These are phyloP conservation scores for Pammene aurita DNA, from an alignment of 2,888 invertebrate genomes.

Conservation along the genomic window DNA sequence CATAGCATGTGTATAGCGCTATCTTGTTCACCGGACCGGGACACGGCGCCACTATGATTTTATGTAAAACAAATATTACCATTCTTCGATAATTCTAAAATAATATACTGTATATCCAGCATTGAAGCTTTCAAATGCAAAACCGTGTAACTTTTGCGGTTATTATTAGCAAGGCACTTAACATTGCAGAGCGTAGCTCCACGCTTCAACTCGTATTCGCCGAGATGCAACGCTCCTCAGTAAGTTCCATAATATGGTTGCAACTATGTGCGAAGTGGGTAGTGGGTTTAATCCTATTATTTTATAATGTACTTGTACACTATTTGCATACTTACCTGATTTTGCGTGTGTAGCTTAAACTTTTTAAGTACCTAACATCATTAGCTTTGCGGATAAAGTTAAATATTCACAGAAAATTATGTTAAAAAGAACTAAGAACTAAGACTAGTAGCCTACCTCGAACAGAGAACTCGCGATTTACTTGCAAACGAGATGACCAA, in stretches of 20 bases:
- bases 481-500: too few relatives aligned
- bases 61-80: too few relatives aligned
- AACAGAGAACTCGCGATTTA: too few relatives aligned
- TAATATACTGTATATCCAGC: too few relatives aligned
- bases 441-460: too few relatives aligned
- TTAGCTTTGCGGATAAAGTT: not conserved
- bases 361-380: not conserved
- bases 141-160: conserved; percentile 17
- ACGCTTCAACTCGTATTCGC: conserved; percentile 24
- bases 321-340: conserved; percentile 14
- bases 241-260: conserved; percentile 26
- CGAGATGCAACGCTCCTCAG: conserved; percentile 25
- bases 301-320: conserved; percentile 27
- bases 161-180: conserved; percentile 26
- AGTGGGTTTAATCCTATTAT: conserved; percentile 29
- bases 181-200: conserved; percentile 25
- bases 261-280: conserved; percentile 22
- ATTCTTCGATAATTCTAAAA: too few relatives aligned
- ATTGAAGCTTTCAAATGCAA: not conserved
- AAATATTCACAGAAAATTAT: too few relatives aligned
- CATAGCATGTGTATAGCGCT: too few relatives aligned
- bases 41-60: too few relatives aligned
- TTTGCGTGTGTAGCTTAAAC: conserved; percentile 3
- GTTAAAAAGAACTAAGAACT: too few relatives aligned
- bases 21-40: too few relatives aligned